Evolutionary conservation across 1,140 invertebrate genomes (phyloP), one percentile per base, ranked within the genome.

Genomic region (Meloidogyne floridensis): DNA sequence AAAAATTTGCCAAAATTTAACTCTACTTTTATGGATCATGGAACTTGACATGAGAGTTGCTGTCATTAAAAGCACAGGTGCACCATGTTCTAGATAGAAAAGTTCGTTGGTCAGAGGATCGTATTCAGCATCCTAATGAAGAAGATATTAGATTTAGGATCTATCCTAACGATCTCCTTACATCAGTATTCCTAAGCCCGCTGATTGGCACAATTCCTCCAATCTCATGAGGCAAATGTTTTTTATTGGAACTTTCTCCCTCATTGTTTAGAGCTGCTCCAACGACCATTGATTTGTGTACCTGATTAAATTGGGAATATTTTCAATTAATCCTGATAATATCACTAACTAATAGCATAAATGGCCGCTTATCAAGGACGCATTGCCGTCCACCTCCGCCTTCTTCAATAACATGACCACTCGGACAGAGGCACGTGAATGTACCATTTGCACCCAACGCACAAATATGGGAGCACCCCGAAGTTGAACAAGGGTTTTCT

Each of bases 381-480:
- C 91, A 92, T 42, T 78, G 84, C 72, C 87, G 84, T n/a, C 59
- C 59, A n/a, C 59, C 59, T 65, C 59, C n/a, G 7, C 11, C 15
- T 32, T 51, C 72, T 15, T 92, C 91, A 3, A 96, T 91, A 13
- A 93, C 93, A 86, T 93, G 96, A 11, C 96, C 97, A 42, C 95
- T 94, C 84, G 95, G 94, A 90, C 97, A 99, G 85, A 94, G 94
- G 88, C 97, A 98, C 0, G 93, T 93, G 88, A 94, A 0, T 0
- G 93, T 92, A 56, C 91, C 72, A 70, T 88, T 87, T 20, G 81
- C 72, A 69, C 81, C 80, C 15, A 98, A 91, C 2, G 99, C 91
- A 91, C 97, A 99, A 2, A 99, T 90, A 87, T 99, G 96, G 84
- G 94, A 93, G 85, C 97, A 99, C 0, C 93, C 91, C 2, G 93